Evolutionary conservation across 2,797 vertebrate genomes (phyloP).

Genomic region (Sebastes alutus): DNA sequence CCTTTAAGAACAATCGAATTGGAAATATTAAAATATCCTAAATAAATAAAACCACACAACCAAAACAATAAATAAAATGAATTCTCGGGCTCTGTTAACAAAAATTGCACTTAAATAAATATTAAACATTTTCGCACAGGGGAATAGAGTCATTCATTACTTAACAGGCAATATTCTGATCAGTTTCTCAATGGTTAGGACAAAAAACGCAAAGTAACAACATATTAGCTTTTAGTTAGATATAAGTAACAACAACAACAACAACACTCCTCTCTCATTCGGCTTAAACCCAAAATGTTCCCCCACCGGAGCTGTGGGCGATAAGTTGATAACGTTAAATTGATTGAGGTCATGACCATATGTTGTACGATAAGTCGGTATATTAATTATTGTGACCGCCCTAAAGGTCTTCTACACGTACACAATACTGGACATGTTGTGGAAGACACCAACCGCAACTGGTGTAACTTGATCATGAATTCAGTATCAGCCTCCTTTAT

Average conservation of each 20-base stretch:
- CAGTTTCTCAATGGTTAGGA: too few species aligned
- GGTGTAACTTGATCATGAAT: not conserved
- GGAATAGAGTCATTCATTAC: not conserved
- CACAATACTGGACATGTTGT: not conserved
- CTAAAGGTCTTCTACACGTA: not conserved
- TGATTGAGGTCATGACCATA: too few species aligned
- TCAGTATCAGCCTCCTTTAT: not conserved
- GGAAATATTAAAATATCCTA: not conserved
- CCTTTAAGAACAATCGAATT: not conserved
- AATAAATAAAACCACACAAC: not conserved
- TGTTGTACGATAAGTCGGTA: not conserved
- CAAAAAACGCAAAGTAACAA: too few species aligned
- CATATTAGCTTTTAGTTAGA: too few species aligned
- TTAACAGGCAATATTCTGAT: not conserved
- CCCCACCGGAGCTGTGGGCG: not conserved
- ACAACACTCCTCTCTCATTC: too few species aligned
- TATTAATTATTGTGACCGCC: not conserved
- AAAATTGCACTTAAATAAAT: fast-evolving
- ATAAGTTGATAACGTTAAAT: not conserved
- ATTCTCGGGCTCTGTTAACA: not conserved
- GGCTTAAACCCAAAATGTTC: not conserved
- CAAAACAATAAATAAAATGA: not conserved
- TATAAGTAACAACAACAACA: too few species aligned
- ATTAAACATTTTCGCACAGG: not conserved
- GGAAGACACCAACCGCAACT: not conserved